Evolutionary conservation across 2,888 invertebrate genomes (phyloP), one percentile per base, ranked within the genome.

Genomic region (Diaprepes abbreviatus): DNA sequence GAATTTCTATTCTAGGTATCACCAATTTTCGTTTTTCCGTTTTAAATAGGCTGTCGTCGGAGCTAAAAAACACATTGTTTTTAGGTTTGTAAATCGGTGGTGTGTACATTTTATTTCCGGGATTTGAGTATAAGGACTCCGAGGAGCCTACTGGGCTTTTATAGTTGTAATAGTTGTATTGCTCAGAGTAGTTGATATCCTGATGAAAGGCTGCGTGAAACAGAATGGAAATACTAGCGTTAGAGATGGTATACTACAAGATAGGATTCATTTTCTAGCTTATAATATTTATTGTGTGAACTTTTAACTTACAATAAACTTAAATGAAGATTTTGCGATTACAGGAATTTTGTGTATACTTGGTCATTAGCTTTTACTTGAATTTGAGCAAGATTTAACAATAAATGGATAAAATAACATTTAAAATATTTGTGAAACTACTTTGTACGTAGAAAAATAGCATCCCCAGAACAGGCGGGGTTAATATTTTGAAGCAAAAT

Each of bases 41-140:
- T 75, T 82, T 83, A 72, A 83, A 85, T 19, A 85, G 73, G 70
- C 81, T 83, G 71, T 85, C 85, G 70, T 84, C 84, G 1, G 84
- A 84, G 69, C 80, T 81, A 75, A 84, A 84, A 75, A 85, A 85
- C 7, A 84, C 75, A 72, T 83, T 81, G 58, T 80, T 80, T 77
- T 83, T 83, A 3, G 82, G 80, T 76, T 80, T 79, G 9, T 76
- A 71, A 2, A 81, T 79, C 3, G 83, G 83, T 10, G 84, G 83
- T 3, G 84, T 83, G 72, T 80, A 84, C 45, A 82, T 75, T 54
- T 77, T 77, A 62, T 77, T 74, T 57, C 74, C 77, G 17, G 79
- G 74, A 10, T 77, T 74, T 60, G 79, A 81, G 72, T 79, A 78
- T 28, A 84, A 74, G 7, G 83, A 83, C 66, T 84, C 83, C 66